A percentile compares a stretch with the other conserved stretches of the same genome.
phyloP scores from a whole-genome alignment of 2,888 invertebrate species.

The Epinotia bilunana region DNA sequence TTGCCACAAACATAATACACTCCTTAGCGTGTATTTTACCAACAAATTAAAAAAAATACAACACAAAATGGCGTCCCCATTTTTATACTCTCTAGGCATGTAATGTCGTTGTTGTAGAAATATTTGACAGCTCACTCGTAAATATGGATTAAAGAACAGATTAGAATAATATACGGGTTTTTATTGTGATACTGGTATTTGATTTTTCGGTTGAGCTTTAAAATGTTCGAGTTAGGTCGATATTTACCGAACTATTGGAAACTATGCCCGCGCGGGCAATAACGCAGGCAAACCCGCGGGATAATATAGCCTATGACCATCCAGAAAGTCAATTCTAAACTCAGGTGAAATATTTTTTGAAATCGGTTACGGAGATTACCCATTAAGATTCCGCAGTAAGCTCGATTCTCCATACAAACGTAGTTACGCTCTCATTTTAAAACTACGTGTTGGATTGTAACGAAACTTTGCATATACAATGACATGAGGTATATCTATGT shows the following conservation, averaged over 20 bases:
- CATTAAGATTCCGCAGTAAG: no score
- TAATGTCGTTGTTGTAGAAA: slow-evolving; percentile 49
- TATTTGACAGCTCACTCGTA: slow-evolving; percentile 55
- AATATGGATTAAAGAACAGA: slow-evolving; percentile 56
- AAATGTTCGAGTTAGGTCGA: not conserved
- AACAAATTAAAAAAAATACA: slow-evolving; percentile 29
- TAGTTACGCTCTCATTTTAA: no score
- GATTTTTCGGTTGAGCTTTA: slow-evolving; percentile 26
- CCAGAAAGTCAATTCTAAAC: no score
- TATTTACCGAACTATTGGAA: not conserved
- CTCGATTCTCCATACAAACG: no score
- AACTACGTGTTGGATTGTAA: no score
- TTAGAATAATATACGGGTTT: slow-evolving; percentile 40
- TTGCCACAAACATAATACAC: not conserved
- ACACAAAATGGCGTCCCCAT: slow-evolving; percentile 33
- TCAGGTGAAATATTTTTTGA: no score
- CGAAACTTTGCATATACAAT: no score
- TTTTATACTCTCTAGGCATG: slow-evolving; percentile 50
- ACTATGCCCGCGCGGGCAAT: no score
- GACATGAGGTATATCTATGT: no score
- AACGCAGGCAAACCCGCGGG: no score
- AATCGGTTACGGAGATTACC: no score
- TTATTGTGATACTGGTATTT: slow-evolving; percentile 30
- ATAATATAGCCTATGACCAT: no score
- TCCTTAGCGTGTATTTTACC: slow-evolving; percentile 19